phyloP scores from a whole-genome alignment of 2,113 vertebrate genomes.

The Oreochromis niloticus region DNA sequence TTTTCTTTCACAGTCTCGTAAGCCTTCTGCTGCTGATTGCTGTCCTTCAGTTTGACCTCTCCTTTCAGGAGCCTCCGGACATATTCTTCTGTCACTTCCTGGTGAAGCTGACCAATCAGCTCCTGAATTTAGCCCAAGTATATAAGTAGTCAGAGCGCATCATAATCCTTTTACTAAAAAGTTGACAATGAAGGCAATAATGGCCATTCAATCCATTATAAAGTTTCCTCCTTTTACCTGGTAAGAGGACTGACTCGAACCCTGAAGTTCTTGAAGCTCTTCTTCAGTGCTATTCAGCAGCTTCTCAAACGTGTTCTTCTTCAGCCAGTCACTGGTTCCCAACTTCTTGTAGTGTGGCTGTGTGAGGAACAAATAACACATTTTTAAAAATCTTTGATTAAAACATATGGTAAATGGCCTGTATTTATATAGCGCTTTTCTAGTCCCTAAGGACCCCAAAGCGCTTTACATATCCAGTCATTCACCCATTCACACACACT shows the following conservation, averaged over 20 bases:
- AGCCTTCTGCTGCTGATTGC: too few species aligned
- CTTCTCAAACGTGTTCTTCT: constrained; percentile 53
- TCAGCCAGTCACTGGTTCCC: constrained; percentile 77
- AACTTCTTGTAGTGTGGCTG: constrained; percentile 74
- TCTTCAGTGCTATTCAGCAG: constrained; percentile 59
- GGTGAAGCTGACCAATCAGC: constrained; percentile 63
- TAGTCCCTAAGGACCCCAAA: too few species aligned
- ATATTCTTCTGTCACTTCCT: constrained; percentile 78
- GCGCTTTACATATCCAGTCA: too few species aligned
- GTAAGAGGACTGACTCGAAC: not conserved
- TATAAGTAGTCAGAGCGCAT: not conserved
- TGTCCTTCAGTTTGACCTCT: too few species aligned
- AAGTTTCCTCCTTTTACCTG: constrained; percentile 39
- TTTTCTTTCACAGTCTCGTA: too few species aligned
- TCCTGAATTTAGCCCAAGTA: constrained; percentile 38
- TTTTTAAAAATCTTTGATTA: too few species aligned
- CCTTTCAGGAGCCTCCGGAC: too few species aligned
- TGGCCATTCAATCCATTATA: not conserved
- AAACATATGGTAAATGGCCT: too few species aligned
- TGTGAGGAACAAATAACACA: not conserved
- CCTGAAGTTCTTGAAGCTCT: constrained; percentile 52
- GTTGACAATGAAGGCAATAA: not conserved
- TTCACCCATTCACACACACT: too few species aligned
- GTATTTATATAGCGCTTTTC: too few species aligned
- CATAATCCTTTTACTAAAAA: not conserved